Conservation (phyloP, 2,113 vertebrate genomes). For the Hemiscyllium ocellatum region DNA sequence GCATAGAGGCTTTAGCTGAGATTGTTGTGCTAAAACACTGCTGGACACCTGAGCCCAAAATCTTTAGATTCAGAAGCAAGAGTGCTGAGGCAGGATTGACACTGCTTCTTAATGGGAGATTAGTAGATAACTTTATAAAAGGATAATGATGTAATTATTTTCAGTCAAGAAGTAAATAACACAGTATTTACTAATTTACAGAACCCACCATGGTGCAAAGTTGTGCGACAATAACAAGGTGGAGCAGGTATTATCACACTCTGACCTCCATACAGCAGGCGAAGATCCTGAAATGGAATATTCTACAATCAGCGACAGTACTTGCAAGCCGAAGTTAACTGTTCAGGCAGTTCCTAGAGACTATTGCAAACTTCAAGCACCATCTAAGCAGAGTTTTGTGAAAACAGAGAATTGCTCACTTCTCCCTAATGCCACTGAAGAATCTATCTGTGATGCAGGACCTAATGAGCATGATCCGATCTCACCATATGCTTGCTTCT, state of each 20-base stretch:
- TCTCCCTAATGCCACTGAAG: conserved; percentile 42
- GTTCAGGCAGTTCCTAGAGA: conserved; percentile 46
- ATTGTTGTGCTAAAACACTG: background rate
- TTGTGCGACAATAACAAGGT: background rate
- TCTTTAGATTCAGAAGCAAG: background rate
- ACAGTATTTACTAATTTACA: background rate
- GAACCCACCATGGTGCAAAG: background rate
- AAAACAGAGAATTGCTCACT: conserved; percentile 52
- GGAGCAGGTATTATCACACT: background rate
- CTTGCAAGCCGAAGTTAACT: conserved; percentile 48
- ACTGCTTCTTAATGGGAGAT: background rate
- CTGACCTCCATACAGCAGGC: no score
- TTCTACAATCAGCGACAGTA: conserved; percentile 63
- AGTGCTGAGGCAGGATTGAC: background rate
- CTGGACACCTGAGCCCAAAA: background rate
- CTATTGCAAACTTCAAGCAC: conserved; percentile 42
- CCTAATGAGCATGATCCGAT: conserved; percentile 55
- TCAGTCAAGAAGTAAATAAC: background rate
- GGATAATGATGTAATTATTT: background rate
- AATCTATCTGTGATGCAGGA: conserved; percentile 9
- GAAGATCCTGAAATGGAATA: conserved; percentile 58
- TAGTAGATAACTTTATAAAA: background rate
- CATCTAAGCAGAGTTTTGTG: conserved; percentile 44
- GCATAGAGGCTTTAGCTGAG: background rate
- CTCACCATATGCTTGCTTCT: conserved; percentile 90